Base-by-base conservation (phyloP, 2,113 vertebrate genomes). In the Perca schrenkii region DNA sequence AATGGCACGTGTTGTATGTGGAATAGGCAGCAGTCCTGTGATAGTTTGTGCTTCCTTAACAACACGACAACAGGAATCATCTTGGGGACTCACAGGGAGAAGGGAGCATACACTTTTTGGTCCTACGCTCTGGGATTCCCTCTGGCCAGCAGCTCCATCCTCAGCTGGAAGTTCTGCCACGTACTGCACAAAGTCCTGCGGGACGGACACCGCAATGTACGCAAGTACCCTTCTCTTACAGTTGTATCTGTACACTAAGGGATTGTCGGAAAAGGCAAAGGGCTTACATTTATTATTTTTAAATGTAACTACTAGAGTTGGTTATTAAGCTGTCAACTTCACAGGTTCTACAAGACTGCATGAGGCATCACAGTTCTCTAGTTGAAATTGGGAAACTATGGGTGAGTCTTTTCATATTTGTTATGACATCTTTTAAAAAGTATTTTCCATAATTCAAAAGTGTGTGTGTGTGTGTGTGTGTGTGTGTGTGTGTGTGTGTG, bases 101-200 rank as follows among this genome's bases (percentile, higher is more conserved):
- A 99, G 91, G 98, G 98, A 1, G 98, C 98, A 0, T 97, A 96
- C 85, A 99, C 98, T 57, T 99, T 99, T 94, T 99, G 98, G 98
- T 99, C 98, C 53, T 99, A 99, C 0, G 97, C 97, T 64, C 96
- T 98, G 0, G 98, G 98, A 21, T 95, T 99, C 74, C 98, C 98
- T 0, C 91, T 99, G 75, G 92, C 96, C 84, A 97, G 95, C 95
- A 99, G 95, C 46, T 94, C 98, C 89, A 97, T 99, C 92, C 96
- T 99, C 89, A 97, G 97, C 95, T 99, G 98, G 98, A 99, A 99
- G 94, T 99, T 99, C 95, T 99, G 97, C 91, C 97, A 99, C 0
- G 98, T 99, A 4, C 92, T 99, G 13, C 98, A 99, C 95, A 99
- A 99, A 92, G 93, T 99, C 43, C 95, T 99, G 43, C 95, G 98